Conservation (phyloP, 2,797 vertebrate genomes). For the Pristis pectinata region DNA sequence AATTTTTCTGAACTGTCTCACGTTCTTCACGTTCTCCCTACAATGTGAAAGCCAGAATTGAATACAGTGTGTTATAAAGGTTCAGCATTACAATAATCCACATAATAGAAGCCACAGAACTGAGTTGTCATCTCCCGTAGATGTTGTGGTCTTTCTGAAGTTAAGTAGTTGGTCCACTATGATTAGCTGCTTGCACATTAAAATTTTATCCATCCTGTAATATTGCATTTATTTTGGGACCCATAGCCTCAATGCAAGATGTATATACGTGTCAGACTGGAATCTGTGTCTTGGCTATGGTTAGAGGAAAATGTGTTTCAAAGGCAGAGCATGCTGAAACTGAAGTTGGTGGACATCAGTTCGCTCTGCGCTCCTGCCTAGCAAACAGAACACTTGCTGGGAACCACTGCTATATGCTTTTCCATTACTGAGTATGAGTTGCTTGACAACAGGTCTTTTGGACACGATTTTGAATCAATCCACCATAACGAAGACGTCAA, state of each 20-base stretch:
- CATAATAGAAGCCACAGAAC: not conserved
- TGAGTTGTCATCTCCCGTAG: not conserved
- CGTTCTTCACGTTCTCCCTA: no score
- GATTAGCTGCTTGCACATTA: not conserved
- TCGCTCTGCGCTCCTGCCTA: not conserved
- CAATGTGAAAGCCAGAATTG: no score
- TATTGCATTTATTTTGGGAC: not conserved
- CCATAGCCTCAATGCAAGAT: not conserved
- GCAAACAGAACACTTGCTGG: not conserved
- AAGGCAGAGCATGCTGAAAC: not conserved
- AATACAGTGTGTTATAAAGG: no score
- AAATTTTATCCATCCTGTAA: not conserved
- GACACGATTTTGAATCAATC: not conserved
- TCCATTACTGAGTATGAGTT: no score
- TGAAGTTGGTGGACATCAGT: not conserved
- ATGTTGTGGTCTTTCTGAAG: constrained; percentile 19
- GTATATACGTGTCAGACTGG: not conserved
- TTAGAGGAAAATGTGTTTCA: not conserved
- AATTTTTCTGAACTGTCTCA: no score
- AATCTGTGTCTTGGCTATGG: not conserved
- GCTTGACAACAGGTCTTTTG: not conserved
- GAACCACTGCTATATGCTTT: not conserved
- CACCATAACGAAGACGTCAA: no score
- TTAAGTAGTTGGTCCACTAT: not conserved
- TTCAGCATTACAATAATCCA: no score